phyloP scores from a whole-genome alignment of 2,797 vertebrate genomes.

The Coluber constrictor region DNA sequence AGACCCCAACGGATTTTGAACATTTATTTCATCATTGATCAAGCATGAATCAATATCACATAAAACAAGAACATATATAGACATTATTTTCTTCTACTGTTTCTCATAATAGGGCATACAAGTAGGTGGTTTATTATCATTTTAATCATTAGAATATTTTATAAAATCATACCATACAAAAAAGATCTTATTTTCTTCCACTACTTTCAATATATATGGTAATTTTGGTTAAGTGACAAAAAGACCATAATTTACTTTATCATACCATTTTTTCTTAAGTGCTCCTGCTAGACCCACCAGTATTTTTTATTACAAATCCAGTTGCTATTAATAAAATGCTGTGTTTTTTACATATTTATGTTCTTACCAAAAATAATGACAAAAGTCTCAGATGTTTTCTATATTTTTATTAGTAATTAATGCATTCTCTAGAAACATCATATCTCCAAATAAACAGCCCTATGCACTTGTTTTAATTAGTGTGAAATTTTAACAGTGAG shows the following conservation, averaged over 20 bases:
- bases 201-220: not conserved
- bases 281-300: not conserved
- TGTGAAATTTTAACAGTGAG: not conserved
- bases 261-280: not conserved
- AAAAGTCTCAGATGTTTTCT: not conserved
- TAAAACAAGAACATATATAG: not conserved
- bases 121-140: not conserved
- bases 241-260: not conserved
- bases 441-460: not conserved
- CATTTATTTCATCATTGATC: not conserved
- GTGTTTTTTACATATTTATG: not conserved
- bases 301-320: not conserved
- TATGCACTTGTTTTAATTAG: not conserved
- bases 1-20: not conserved
- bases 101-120: not conserved
- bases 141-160: not conserved
- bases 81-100: not conserved
- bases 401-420: not conserved
- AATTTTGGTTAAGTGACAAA: not conserved
- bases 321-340: not conserved
- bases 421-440: not conserved
- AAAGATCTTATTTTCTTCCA: not conserved
- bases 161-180: not conserved
- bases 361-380: not conserved
- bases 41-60: not conserved